phyloP scores from a whole-genome alignment of 2,113 vertebrate species.

The Noctilio leporinus region DNA sequence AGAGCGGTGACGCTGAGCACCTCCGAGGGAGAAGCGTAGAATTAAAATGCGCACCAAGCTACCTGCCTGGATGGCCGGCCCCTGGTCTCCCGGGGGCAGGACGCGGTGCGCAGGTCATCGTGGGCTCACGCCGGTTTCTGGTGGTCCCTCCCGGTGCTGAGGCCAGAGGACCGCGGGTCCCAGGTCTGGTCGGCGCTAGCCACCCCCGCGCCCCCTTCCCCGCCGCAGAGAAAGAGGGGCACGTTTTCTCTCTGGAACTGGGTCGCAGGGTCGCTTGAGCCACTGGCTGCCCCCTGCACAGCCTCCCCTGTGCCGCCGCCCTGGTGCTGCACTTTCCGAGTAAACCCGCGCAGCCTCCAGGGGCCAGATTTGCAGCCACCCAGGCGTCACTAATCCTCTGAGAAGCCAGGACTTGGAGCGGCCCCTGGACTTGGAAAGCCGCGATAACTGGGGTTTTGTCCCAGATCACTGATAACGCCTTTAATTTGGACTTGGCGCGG shows the following conservation, averaged over 20 bases:
- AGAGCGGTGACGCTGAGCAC: not conserved
- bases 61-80: not conserved
- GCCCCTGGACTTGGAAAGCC: not conserved
- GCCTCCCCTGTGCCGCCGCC: not conserved
- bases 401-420: not conserved
- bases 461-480: conserved; percentile 49
- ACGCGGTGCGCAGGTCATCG: fast-evolving
- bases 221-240: not conserved
- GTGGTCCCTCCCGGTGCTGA: not conserved
- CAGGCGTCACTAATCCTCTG: conserved; percentile 16
- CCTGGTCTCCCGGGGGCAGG: not conserved
- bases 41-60: not conserved
- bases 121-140: not conserved
- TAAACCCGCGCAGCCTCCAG: not conserved
- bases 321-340: not conserved
- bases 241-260: not conserved
- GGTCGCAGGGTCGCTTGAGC: too few species aligned
- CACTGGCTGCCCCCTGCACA: not conserved
- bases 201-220: not conserved
- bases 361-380: not conserved
- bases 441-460: not conserved
- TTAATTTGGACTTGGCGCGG: conserved; percentile 33
- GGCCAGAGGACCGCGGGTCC: not conserved
- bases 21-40: not conserved
- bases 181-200: not conserved